phyloP scores from a whole-genome alignment of 2,113 vertebrate species.

The Cromileptes altivelis region DNA sequence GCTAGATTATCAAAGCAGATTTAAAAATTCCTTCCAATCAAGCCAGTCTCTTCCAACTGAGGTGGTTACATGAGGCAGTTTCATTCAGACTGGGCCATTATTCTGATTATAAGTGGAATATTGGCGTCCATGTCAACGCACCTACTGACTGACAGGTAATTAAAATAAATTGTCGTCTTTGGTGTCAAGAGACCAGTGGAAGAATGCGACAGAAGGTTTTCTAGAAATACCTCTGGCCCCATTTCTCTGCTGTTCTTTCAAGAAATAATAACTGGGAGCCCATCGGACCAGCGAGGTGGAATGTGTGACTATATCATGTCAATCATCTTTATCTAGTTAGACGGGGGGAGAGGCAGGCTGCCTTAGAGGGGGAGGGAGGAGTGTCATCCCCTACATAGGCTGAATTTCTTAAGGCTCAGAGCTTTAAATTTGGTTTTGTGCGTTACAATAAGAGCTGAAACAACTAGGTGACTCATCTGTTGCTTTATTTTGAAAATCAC shows the following conservation, averaged over 20 bases:
- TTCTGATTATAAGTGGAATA: too few relatives aligned
- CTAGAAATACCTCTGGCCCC: not conserved
- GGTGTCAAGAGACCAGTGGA: not conserved
- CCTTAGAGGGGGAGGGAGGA: not conserved
- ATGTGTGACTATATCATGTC: not conserved
- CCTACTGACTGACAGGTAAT: not conserved
- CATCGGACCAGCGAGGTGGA: not conserved
- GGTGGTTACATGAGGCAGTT: too few relatives aligned
- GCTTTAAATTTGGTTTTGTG: not conserved
- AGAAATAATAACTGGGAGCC: not conserved
- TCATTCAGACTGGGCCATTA: too few relatives aligned
- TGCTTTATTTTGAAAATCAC: not conserved
- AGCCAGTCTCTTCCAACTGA: too few relatives aligned
- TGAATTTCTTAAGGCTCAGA: not conserved
- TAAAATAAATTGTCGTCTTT: not conserved
- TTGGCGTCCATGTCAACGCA: too few relatives aligned
- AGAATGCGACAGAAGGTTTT: not conserved
- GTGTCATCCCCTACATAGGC: not conserved
- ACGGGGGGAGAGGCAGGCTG: not conserved
- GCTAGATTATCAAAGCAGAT: too few relatives aligned
- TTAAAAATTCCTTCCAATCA: too few relatives aligned
- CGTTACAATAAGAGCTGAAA: not conserved
- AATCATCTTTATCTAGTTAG: not conserved
- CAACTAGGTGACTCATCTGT: not conserved
- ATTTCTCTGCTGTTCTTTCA: not conserved